phyloP scores from a whole-genome alignment of 1,140 invertebrate genomes.

The Delia radicum region DNA sequence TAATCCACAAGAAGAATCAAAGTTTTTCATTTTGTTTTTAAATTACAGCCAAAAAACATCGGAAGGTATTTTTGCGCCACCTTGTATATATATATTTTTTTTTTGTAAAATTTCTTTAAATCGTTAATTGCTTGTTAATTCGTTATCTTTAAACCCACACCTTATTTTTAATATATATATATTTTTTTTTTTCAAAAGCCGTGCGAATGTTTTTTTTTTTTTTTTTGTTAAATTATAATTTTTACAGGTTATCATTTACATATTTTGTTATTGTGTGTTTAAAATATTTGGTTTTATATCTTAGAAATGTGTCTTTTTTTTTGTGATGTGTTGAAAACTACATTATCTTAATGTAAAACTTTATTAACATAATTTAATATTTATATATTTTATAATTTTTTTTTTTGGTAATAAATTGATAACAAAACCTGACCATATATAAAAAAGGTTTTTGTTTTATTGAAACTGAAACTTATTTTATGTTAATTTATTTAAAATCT shows the following conservation, averaged over 20 bases:
- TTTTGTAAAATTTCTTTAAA: no score
- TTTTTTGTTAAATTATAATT: not conserved
- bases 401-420: not conserved
- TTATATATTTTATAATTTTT: not conserved
- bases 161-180: no score
- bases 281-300: no score
- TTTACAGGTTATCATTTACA: not conserved
- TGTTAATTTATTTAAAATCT: constrained; percentile 18
- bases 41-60: no score
- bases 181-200: not conserved
- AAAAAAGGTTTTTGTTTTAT: not conserved
- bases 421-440: not conserved
- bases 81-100: no score
- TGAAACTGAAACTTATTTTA: constrained; percentile 4
- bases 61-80: no score
- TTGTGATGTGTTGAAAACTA: not conserved
- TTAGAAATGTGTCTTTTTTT: not conserved
- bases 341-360: constrained; percentile 13
- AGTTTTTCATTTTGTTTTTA: no score
- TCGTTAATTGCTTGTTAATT: no score
- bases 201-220: not conserved
- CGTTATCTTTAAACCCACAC: no score
- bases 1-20: no score
- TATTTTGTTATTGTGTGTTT: not conserved
- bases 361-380: constrained; percentile 7